These are phyloP conservation scores for Peromyscus leucopus DNA, from an alignment of 2,113 vertebrate genomes.

Conservation along the genomic window DNA sequence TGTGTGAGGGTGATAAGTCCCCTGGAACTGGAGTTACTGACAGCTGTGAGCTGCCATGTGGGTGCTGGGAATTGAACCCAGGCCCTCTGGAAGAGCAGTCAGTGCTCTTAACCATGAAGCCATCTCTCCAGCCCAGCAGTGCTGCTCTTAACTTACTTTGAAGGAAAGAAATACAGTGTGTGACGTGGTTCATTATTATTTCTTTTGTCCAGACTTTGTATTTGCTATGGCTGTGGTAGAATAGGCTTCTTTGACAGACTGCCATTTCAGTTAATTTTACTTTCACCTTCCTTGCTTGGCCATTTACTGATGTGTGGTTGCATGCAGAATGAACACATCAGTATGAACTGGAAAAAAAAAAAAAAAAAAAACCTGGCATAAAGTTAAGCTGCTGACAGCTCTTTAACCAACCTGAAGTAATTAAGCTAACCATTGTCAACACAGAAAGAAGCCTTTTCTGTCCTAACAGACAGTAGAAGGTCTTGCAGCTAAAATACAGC, in stretches of 20 bases:
- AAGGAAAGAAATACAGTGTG: neutral
- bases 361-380: neutral
- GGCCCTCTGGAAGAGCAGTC: neutral
- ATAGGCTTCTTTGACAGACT: neutral
- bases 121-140: neutral
- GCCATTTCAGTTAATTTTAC: neutral
- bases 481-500: slow-evolving; percentile 19
- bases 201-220: neutral
- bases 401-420: neutral
- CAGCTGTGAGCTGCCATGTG: neutral
- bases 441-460: neutral
- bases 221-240: neutral
- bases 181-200: neutral
- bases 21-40: neutral
- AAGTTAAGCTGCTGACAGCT: neutral
- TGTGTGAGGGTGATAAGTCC: neutral
- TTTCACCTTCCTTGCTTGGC: neutral
- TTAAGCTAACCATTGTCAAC: neutral
- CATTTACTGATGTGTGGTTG: neutral
- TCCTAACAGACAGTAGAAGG: neutral
- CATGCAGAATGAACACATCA: neutral
- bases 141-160: neutral
- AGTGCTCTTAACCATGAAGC: neutral
- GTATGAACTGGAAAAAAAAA: slow-evolving; percentile 1
- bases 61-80: neutral